Evolutionary conservation across 2,888 invertebrate genomes (phyloP).

Genomic region (Lycocerus yunnanus): DNA sequence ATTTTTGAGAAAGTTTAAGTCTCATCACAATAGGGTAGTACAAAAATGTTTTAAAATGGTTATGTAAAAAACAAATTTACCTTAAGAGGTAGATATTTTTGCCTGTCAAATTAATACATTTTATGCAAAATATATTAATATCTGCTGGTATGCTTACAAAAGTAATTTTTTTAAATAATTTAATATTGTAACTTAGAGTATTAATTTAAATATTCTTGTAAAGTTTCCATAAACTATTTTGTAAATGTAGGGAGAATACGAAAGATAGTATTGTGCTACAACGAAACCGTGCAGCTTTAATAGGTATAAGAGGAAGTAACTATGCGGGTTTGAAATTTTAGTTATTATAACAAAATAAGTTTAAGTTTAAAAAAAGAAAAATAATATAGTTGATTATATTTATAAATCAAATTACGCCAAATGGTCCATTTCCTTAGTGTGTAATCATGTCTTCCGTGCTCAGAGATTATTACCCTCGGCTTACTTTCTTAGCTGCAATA

Average conservation of each 20-base stretch:
- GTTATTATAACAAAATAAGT: slow-evolving; percentile 1
- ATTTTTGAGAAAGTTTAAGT: neutral
- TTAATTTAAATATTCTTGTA: neutral
- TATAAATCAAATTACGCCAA: slow-evolving; percentile 44
- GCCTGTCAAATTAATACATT: neutral
- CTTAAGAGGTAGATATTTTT: no score
- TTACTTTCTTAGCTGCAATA: slow-evolving; percentile 33
- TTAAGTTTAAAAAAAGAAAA: slow-evolving; percentile 10
- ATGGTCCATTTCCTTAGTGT: slow-evolving; percentile 42
- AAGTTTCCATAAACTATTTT: neutral
- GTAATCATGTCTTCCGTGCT: slow-evolving; percentile 43
- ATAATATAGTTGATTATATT: slow-evolving; percentile 39
- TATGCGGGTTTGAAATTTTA: neutral
- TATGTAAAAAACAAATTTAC: no score
- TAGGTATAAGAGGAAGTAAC: neutral
- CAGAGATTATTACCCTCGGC: slow-evolving; percentile 41
- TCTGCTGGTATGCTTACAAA: neutral
- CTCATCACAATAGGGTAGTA: neutral
- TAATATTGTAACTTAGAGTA: neutral
- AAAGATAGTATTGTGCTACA: neutral
- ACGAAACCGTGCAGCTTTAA: neutral
- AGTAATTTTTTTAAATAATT: neutral
- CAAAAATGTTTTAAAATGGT: neutral
- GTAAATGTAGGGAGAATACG: neutral
- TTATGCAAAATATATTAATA: neutral